Evolutionary conservation across 2,888 invertebrate genomes (phyloP).

Genomic region (Mamestra brassicae): DNA sequence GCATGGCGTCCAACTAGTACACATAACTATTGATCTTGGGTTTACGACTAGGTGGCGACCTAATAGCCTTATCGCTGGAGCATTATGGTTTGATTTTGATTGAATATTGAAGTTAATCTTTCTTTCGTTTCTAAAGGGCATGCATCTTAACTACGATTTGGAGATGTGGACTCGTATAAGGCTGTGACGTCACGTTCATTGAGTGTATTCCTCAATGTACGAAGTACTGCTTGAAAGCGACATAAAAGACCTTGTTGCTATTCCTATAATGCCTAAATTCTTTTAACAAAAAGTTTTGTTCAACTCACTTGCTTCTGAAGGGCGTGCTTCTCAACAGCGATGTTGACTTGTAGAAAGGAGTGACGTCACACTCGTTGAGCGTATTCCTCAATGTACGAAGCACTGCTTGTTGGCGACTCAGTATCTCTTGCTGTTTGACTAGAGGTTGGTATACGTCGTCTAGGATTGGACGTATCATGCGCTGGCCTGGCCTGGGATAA

Average conservation of each 20-base stretch:
- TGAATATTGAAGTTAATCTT: too few relatives aligned
- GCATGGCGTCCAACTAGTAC: too few relatives aligned
- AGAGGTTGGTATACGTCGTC: constrained; percentile 95
- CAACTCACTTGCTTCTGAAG: constrained; percentile 78
- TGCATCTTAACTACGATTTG: too few relatives aligned
- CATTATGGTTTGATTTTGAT: too few relatives aligned
- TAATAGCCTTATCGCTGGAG: too few relatives aligned
- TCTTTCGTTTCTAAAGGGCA: too few relatives aligned
- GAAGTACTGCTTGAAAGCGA: constrained; percentile 88
- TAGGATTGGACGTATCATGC: constrained; percentile 93
- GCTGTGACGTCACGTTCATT: constrained; percentile 78
- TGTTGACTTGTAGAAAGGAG: constrained; percentile 79
- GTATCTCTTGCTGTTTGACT: constrained; percentile 93
- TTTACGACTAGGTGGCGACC: too few relatives aligned
- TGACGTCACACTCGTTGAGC: constrained; percentile 81
- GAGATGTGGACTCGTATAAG: constrained; percentile 42
- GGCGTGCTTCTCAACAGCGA: constrained; percentile 84
- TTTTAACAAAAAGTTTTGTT: background rate
- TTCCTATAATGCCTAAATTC: constrained; percentile 2
- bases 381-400: constrained; percentile 82
- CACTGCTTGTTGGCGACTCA: constrained; percentile 91
- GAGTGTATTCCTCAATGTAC: constrained; percentile 79
- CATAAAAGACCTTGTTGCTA: background rate
- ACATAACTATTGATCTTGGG: too few relatives aligned
- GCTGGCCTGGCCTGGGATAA: constrained; percentile 77